These are phyloP conservation scores for Thelaira solivaga DNA, from an alignment of 2,888 invertebrate species.

Conservation along the genomic window DNA sequence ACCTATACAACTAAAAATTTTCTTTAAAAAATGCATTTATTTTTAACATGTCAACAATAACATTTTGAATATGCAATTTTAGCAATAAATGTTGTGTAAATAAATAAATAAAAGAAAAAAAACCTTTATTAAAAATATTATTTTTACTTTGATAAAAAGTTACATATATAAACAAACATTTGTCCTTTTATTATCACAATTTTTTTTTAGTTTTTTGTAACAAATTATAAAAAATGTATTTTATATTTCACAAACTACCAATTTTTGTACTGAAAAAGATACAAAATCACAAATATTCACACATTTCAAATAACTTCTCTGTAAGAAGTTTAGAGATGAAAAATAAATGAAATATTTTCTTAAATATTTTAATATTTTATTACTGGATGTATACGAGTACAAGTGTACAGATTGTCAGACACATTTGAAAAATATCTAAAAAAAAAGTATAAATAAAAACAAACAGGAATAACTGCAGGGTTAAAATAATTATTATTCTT, in stretches of 20 bases:
- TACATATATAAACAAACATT: too few relatives aligned
- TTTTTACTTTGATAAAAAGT: background rate
- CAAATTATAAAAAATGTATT: conserved; percentile 38
- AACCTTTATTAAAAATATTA: conserved; percentile 9
- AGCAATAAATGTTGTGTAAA: too few relatives aligned
- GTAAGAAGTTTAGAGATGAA: background rate
- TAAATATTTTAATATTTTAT: conserved; percentile 15
- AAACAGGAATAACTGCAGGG: conserved; percentile 3
- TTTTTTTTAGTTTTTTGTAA: too few relatives aligned
- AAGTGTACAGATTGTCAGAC: background rate
- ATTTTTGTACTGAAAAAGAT: conserved; percentile 2
- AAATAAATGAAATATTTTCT: conserved; percentile 32
- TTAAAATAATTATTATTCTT: conserved; percentile 36
- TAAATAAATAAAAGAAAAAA: too few relatives aligned
- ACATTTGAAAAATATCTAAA: background rate
- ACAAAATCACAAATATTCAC: conserved; percentile 14
- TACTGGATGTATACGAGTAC: background rate
- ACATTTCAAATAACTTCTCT: conserved; percentile 19
- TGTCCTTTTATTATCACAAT: too few relatives aligned
- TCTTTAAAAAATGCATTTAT: too few relatives aligned
- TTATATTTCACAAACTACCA: conserved; percentile 35
- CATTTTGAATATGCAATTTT: background rate
- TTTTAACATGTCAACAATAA: background rate
- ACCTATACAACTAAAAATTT: too few relatives aligned
- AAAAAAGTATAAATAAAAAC: background rate